Base-by-base conservation (phyloP, 2,888 invertebrate species). In the Pemphredon lugubris region DNA sequence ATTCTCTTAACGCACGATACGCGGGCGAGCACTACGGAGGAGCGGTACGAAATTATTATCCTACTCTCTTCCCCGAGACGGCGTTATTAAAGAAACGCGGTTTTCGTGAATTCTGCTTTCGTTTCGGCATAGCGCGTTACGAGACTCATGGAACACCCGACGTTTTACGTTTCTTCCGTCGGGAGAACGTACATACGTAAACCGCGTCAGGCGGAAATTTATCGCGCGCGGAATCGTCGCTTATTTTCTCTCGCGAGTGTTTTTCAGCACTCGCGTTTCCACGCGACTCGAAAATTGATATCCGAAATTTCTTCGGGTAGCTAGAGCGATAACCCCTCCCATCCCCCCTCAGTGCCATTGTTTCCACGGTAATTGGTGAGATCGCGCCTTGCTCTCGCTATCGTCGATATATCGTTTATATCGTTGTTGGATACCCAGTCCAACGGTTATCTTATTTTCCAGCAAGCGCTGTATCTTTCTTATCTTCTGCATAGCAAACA, bases 251-350 rank as follows among this genome's bases (percentile, higher is more conserved):
- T 45, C 64, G 54, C 50, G 58, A 26, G 51, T 59, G 63, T 67
- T n/a, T n/a, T 72, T 67, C 51, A 64, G 26, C 66, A 34, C 61
- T 55, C 64, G 37, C 65, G 61, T 48, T 55, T 55, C 63, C 54
- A 63, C 48, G 26, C 59, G 50, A 51, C 60, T 30, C 34, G 47
- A 53, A 69, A 58, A 63, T 53, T 65, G 57, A 72, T 72, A 75
- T 60, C 66, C 55, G 60, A 40, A 47, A 40, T 55, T 59, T 7
- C n/a, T n/a, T n/a, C n/a, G n/a, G n/a, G n/a, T n/a, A n/a, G n/a
- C n/a, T n/a, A n/a, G n/a, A n/a, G n/a, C n/a, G n/a, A n/a, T n/a
- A n/a, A n/a, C n/a, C n/a, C n/a, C n/a, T n/a, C n/a, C n/a, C n/a
- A n/a, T n/a, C n/a, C n/a, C n/a, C n/a, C n/a, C n/a, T n/a, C n/a